phyloP scores from a whole-genome alignment of 2,797 vertebrate genomes.

The Mareca strepera region DNA sequence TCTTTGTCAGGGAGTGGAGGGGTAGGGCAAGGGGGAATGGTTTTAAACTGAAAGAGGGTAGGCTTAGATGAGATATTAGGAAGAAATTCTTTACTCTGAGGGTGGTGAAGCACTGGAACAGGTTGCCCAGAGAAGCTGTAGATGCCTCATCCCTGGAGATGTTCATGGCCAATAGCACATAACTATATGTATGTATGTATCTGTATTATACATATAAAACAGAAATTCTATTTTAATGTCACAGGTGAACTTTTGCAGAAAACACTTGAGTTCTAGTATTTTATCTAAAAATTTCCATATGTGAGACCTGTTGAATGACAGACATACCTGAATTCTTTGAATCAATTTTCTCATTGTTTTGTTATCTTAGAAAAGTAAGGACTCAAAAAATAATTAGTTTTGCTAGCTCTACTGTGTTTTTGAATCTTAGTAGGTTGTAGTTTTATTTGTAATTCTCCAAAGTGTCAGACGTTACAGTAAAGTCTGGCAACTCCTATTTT shows the following conservation, averaged over 20 bases:
- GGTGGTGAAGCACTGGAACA: too few relatives aligned
- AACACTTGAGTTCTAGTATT: neutral
- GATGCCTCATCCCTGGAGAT: too few relatives aligned
- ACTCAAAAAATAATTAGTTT: neutral
- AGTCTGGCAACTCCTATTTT: neutral
- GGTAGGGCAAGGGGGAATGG: too few relatives aligned
- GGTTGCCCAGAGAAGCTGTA: too few relatives aligned
- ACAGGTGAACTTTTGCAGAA: neutral
- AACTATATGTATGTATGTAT: too few relatives aligned
- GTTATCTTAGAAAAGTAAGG: neutral
- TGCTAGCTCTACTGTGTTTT: neutral
- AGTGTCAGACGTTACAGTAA: neutral
- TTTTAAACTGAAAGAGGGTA: too few relatives aligned
- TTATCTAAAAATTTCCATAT: neutral
- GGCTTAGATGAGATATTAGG: too few relatives aligned
- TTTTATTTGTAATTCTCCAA: neutral
- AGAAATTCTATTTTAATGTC: neutral
- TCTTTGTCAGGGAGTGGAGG: too few relatives aligned
- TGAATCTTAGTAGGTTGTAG: neutral
- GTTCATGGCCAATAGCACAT: too few relatives aligned
- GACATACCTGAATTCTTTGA: neutral
- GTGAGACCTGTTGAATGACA: neutral
- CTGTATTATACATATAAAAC: neutral
- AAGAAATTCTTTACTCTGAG: too few relatives aligned
- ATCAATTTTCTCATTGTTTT: neutral